These are phyloP conservation scores for Falco naumanni DNA, from an alignment of 2,797 vertebrate genomes.

Conservation along the genomic window DNA sequence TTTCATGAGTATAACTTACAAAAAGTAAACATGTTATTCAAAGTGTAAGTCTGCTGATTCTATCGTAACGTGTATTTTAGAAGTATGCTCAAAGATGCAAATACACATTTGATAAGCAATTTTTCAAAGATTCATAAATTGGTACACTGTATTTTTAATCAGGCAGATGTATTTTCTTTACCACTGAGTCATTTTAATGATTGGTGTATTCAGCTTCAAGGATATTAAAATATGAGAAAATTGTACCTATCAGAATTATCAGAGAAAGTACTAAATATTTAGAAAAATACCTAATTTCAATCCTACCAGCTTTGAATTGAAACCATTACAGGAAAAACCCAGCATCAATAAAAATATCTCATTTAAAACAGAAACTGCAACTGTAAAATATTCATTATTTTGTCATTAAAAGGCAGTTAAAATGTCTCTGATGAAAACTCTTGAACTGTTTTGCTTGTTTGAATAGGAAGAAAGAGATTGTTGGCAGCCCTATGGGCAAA, in stretches of 20 bases:
- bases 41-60: background rate
- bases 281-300: constrained; percentile 17
- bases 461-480: background rate
- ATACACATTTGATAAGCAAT: background rate
- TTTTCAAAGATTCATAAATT: background rate
- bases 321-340: background rate
- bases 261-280: background rate
- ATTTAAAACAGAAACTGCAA: constrained; percentile 10
- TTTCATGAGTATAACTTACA: background rate
- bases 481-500: constrained; percentile 4
- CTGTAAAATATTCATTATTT: constrained; percentile 29
- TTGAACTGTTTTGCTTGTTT: background rate
- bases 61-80: background rate
- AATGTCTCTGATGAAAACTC: background rate
- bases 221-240: background rate
- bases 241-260: background rate
- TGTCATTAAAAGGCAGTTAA: constrained; percentile 1
- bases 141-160: background rate
- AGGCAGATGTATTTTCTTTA: background rate
- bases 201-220: background rate
- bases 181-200: background rate
- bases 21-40: background rate
- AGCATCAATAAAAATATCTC: constrained; percentile 5
- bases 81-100: background rate
- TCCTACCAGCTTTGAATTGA: background rate